Conservation (phyloP, 64 coral and sea anemone genomes). For the Catalaphyllia jardinei region DNA sequence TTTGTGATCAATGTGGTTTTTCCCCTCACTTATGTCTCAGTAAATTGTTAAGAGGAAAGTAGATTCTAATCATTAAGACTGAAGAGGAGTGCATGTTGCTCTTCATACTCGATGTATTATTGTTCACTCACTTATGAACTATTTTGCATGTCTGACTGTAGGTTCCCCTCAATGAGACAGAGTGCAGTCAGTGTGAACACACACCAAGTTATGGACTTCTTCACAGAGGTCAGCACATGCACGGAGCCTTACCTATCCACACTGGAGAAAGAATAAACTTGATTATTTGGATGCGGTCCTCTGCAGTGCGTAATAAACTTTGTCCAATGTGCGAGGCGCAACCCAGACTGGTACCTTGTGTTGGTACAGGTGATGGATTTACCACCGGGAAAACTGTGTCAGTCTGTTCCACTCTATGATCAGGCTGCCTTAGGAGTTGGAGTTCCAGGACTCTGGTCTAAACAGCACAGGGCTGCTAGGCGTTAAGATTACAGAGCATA, state of each 20-base stretch:
- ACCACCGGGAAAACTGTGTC: constrained; percentile 16
- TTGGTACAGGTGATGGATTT: constrained; percentile 82
- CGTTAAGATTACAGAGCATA: no score
- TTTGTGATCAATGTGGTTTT: no score
- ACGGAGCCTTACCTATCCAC: constrained; percentile 87
- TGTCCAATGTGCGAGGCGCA: constrained; percentile 88
- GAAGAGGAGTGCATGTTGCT: no score
- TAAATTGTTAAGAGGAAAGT: no score
- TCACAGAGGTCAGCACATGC: constrained; percentile 91
- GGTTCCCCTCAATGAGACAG: constrained; percentile 64
- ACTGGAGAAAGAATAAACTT: constrained; percentile 83
- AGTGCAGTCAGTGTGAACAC: constrained; percentile 77
- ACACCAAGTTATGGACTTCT: constrained; percentile 63
- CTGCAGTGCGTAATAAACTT: constrained; percentile 66
- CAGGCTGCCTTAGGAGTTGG: neutral
- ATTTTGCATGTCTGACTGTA: neutral
- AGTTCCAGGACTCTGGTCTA: neutral
- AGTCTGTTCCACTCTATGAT: constrained; percentile 36
- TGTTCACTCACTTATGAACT: no score
- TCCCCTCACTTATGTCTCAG: no score
- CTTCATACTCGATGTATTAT: no score
- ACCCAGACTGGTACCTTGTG: constrained; percentile 59
- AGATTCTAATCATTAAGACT: no score
- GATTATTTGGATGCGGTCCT: constrained; percentile 95
- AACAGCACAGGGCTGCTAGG: neutral